Evolutionary conservation across 1,140 invertebrate genomes (phyloP).

Genomic region (Apis cerana): DNA sequence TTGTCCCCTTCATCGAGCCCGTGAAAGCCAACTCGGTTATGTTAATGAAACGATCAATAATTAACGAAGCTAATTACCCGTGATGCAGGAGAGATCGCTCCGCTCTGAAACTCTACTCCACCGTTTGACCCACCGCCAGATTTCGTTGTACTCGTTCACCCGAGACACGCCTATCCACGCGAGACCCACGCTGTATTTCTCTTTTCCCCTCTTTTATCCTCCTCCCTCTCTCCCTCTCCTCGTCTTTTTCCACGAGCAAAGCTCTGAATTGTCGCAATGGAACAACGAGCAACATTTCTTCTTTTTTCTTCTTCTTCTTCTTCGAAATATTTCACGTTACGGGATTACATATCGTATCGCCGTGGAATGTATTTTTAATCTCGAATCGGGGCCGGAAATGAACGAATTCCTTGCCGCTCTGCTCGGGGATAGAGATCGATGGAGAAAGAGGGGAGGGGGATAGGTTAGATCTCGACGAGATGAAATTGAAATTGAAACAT

Average conservation of each 20-base stretch:
- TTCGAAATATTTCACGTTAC: no score
- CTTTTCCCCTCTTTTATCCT: not conserved
- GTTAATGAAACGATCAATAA: constrained; percentile 44
- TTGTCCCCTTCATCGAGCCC: not conserved
- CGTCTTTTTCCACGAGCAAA: no score
- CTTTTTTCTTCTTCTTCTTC: not conserved
- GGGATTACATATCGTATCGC: no score
- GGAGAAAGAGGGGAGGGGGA: no score
- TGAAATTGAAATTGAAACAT: constrained; percentile 69
- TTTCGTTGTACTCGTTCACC: not conserved
- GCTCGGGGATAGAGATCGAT: no score
- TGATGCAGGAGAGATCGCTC: constrained; percentile 5
- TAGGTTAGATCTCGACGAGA: not conserved
- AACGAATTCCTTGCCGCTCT: no score
- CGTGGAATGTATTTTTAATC: no score
- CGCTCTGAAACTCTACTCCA: not conserved
- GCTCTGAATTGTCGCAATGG: no score
- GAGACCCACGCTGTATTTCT: constrained; percentile 5
- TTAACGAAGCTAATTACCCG: constrained; percentile 30
- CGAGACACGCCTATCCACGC: not conserved
- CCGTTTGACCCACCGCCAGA: not conserved
- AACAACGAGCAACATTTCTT: constrained; percentile 59
- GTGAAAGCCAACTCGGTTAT: constrained; percentile 23
- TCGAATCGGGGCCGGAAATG: no score
- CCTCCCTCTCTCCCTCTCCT: no score